These are phyloP conservation scores for Melitaea cinxia DNA, from an alignment of 1,140 invertebrate species.

Conservation along the genomic window DNA sequence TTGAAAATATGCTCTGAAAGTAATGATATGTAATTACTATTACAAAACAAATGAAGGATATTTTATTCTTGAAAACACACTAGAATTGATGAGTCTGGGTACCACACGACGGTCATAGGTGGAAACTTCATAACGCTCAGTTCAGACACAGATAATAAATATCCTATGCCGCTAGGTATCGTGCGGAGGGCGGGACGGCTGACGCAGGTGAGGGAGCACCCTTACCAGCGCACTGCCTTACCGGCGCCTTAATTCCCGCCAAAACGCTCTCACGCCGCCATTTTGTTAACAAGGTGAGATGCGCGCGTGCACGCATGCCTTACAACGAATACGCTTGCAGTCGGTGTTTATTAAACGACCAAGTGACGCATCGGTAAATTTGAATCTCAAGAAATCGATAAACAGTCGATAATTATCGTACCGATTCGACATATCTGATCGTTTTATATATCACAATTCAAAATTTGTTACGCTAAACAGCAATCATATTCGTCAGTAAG, in stretches of 20 bases:
- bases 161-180: conserved; percentile 83
- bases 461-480: conserved; percentile 29
- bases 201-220: conserved; percentile 93
- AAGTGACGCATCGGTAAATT: conserved; percentile 22
- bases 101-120: conserved; percentile 15
- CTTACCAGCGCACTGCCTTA: conserved; percentile 93
- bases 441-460: conserved; percentile 19
- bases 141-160: conserved; percentile 71
- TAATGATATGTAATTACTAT: not conserved
- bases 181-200: conserved; percentile 89
- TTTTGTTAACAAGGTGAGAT: conserved; percentile 79
- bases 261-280: conserved; percentile 75
- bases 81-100: conserved; percentile 17
- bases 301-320: conserved; percentile 67
- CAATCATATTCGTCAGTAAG: conserved; percentile 68
- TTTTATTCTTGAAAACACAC: not conserved
- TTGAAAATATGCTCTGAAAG: not conserved
- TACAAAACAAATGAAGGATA: not conserved
- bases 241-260: conserved; percentile 76
- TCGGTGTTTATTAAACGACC: conserved; percentile 14
- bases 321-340: conserved; percentile 68
- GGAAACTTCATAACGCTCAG: conserved; percentile 20
- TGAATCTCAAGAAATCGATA: conserved; percentile 26
- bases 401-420: conserved; percentile 6
- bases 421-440: conserved; percentile 25